Percentiles rank a stretch among this genome's conserved stretches.
Evolutionary conservation across 92 coral and sea anemone species (phyloP).

Genomic region (Zoanthus gigantus): DNA sequence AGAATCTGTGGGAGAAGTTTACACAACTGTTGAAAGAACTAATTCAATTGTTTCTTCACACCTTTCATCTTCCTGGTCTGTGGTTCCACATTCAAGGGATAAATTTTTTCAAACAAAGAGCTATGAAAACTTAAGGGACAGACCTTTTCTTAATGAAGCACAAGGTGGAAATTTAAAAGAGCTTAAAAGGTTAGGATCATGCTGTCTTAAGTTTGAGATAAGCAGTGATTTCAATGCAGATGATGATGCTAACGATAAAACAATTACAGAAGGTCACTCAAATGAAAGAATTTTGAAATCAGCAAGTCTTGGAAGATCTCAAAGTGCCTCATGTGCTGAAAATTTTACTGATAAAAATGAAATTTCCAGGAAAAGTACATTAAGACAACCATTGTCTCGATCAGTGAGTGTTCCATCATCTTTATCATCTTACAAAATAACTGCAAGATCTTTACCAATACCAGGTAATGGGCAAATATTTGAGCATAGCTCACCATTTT

Average conservation of each 20-base stretch:
- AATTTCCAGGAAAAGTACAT: neutral
- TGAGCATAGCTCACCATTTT: slow-evolving; percentile 67
- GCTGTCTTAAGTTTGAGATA: slow-evolving; percentile 73
- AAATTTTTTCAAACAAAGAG: slow-evolving; percentile 68
- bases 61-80: slow-evolving; percentile 79
- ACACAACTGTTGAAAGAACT: slow-evolving; percentile 28
- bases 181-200: slow-evolving; percentile 59
- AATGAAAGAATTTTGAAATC: neutral
- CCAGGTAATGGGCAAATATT: neutral
- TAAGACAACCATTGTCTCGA: slow-evolving; percentile 41
- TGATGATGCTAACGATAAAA: neutral
- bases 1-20: neutral
- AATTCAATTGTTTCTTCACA: slow-evolving; percentile 45
- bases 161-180: slow-evolving; percentile 44
- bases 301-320: slow-evolving; percentile 1
- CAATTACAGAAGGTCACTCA: neutral
- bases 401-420: slow-evolving; percentile 77
- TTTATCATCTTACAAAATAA: slow-evolving; percentile 41
- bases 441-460: slow-evolving; percentile 15
- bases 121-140: slow-evolving; percentile 72
- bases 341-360: neutral
- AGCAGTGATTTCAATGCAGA: slow-evolving; percentile 56
- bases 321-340: slow-evolving; percentile 24
- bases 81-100: slow-evolving; percentile 72
- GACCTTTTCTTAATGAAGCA: slow-evolving; percentile 48